These are phyloP conservation scores for Mesoligia furuncula DNA, from an alignment of 2,888 invertebrate species.

Conservation along the genomic window DNA sequence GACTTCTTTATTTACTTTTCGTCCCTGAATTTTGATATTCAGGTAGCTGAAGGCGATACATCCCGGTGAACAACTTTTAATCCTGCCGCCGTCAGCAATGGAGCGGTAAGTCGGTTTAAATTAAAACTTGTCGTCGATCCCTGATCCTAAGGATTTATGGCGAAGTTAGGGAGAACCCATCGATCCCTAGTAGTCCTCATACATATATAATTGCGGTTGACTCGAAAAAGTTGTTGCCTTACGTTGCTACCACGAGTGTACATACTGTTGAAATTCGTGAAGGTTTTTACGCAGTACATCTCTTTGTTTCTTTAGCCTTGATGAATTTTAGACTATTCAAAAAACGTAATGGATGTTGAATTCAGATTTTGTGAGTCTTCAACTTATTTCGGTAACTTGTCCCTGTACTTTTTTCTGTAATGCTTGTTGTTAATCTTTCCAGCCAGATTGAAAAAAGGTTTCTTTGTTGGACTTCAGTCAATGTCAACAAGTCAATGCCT, in stretches of 20 bases:
- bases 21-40: slow-evolving; percentile 70
- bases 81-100: slow-evolving; percentile 80
- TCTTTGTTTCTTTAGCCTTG: not conserved
- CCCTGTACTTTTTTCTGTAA: not conserved
- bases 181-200: slow-evolving; percentile 66
- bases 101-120: slow-evolving; percentile 86
- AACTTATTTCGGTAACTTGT: not conserved
- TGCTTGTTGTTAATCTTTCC: slow-evolving; percentile 6
- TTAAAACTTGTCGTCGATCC: slow-evolving; percentile 81
- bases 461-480: not conserved
- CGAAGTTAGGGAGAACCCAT: slow-evolving; percentile 67
- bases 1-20: slow-evolving; percentile 69
- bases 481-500: not conserved
- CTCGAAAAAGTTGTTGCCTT: slow-evolving; percentile 51
- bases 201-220: slow-evolving; percentile 68
- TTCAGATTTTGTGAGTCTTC: not conserved
- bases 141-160: slow-evolving; percentile 75
- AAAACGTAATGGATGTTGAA: slow-evolving; percentile 1
- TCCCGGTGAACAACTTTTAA: slow-evolving; percentile 78
- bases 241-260: not conserved
- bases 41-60: slow-evolving; percentile 74
- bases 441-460: not conserved
- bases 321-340: not conserved
- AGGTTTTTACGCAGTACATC: not conserved
- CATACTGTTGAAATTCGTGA: not conserved